Percentiles rank a stretch among this genome's conserved stretches.
These are phyloP conservation scores for Chamaea fasciata DNA, from an alignment of 2,113 vertebrate species.

Conservation along the genomic window DNA sequence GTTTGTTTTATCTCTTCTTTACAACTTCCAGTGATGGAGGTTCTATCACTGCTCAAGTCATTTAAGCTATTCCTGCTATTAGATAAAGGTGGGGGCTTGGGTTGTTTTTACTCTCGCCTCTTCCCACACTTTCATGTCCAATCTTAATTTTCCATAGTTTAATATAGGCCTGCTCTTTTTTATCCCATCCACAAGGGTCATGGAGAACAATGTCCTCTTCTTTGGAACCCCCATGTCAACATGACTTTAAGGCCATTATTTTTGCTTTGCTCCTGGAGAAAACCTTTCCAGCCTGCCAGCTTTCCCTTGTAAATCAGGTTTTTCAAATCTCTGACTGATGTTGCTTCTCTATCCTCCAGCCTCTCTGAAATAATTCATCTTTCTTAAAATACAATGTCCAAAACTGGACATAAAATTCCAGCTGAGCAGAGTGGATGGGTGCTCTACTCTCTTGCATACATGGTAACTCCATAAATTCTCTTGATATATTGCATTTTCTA, in stretches of 20 bases:
- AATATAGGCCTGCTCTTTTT: neutral
- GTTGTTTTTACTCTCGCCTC: neutral
- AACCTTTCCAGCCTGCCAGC: neutral
- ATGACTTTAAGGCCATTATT: neutral
- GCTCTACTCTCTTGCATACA: neutral
- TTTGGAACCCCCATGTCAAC: neutral
- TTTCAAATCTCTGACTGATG: neutral
- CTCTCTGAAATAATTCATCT: neutral
- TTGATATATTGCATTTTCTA: neutral
- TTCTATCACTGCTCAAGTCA: neutral
- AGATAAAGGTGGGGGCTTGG: neutral
- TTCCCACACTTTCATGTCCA: neutral
- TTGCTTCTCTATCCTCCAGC: neutral
- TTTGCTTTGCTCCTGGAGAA: neutral
- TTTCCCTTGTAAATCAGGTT: neutral
- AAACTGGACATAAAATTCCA: neutral
- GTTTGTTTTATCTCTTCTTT: neutral
- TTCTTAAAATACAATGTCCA: neutral
- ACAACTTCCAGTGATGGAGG: neutral
- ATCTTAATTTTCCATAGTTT: neutral
- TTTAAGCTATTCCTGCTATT: neutral
- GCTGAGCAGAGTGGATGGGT: neutral
- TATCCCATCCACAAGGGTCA: neutral
- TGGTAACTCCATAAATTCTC: neutral
- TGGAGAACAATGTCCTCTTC: rapidly evolving